Evolutionary conservation across 2,113 vertebrate species (phyloP).

Genomic region (Grammomys surdaster): DNA sequence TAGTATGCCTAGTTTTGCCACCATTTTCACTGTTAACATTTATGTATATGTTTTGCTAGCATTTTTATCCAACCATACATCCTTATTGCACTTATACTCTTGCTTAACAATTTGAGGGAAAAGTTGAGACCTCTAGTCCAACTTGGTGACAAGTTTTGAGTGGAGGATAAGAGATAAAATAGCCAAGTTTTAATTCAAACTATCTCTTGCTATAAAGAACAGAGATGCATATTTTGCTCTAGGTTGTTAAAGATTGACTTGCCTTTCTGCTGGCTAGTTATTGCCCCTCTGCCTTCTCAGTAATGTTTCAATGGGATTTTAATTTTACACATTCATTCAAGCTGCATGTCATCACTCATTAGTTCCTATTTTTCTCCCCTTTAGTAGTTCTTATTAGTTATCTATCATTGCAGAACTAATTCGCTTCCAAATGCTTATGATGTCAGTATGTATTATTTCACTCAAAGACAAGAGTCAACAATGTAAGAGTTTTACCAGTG

Average conservation of each 20-base stretch:
- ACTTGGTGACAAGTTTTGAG: not conserved
- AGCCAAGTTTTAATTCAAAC: not conserved
- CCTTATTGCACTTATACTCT: not conserved
- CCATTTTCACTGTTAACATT: not conserved
- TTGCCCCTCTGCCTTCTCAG: not conserved
- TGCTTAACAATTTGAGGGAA: not conserved
- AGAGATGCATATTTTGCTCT: not conserved
- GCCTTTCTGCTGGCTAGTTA: not conserved
- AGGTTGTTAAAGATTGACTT: not conserved
- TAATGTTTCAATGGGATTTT: slow-evolving; percentile 9
- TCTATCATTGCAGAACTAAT: not conserved
- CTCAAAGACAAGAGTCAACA: not conserved
- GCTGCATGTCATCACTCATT: not conserved
- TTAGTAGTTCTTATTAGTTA: not conserved
- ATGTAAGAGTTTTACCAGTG: not conserved
- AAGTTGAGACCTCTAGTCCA: not conserved
- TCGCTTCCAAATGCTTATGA: not conserved
- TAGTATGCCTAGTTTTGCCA: not conserved
- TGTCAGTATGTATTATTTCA: not conserved
- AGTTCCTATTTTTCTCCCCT: not conserved
- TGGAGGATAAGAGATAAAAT: not conserved
- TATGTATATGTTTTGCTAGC: not conserved
- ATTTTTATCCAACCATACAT: not conserved
- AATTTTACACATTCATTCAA: not conserved
- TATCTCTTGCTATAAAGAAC: not conserved